Evolutionary conservation across 23 tunicate genomes (phyloP).

Genomic region (Ascidia mentula): DNA sequence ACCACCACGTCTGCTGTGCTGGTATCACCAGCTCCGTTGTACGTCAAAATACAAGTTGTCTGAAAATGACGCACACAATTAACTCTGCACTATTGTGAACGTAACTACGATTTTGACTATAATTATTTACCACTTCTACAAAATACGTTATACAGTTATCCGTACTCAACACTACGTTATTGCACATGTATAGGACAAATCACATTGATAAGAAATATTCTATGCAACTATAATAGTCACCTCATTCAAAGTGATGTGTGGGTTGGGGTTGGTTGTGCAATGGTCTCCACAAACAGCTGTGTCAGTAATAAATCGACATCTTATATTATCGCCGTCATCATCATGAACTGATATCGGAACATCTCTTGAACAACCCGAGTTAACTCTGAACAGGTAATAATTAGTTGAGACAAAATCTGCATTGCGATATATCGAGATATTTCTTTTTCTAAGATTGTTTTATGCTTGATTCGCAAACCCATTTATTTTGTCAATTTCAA

Average conservation of each 20-base stretch:
- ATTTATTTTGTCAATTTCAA: too few species aligned
- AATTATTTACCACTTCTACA: too few species aligned
- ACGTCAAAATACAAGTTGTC: background rate
- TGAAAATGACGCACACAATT: too few species aligned
- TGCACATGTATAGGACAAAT: too few species aligned
- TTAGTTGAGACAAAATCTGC: too few species aligned
- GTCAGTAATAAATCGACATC: background rate
- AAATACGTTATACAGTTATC: too few species aligned
- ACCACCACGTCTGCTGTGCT: background rate
- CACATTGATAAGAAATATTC: too few species aligned
- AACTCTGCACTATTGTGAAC: too few species aligned
- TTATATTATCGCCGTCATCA: background rate
- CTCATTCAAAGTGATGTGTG: background rate
- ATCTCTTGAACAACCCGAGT: background rate
- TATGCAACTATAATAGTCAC: background rate
- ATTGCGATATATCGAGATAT: too few species aligned
- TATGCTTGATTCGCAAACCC: background rate
- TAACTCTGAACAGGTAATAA: background rate
- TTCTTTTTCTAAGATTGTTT: background rate
- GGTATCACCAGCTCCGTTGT: background rate
- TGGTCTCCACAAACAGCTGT: background rate
- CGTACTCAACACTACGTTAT: too few species aligned
- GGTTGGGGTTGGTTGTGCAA: background rate
- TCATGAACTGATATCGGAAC: background rate
- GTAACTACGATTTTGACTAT: too few species aligned